Evolutionary conservation across 2,113 vertebrate species (phyloP), one percentile per base, ranked within the genome.

Genomic region (Neogale vison): DNA sequence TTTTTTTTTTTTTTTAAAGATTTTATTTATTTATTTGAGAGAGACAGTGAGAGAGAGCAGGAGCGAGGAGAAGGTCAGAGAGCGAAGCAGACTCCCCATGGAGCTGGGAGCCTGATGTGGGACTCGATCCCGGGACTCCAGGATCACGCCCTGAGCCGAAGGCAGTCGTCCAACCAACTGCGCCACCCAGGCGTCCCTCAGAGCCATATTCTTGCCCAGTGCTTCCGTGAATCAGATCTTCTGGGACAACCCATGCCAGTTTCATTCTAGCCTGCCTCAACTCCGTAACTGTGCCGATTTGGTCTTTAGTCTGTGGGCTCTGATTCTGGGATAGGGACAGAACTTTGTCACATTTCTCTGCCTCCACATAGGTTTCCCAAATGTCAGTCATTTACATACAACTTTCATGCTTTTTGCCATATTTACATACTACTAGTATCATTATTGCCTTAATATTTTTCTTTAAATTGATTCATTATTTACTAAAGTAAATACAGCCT

Each of bases 361-460:
- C 17, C 57, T 93, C 21, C 31, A 63, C 1, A 23, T 47, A 9
- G 4, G 1, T 71, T 72, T 92, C 39, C 18, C 29, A 61, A 77
- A 76, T 45, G 5, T 47, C 45, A 92, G 12, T 82, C 42, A 90
- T 83, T 77, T 59, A 20, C 52, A 82, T 42, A 26, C 0, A 1
- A 65, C 10, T 71, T 92, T 59, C 21, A 47, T 86, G 24, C 9
- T 81, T 88, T 80, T 71, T 88, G 20, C 3, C 4, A 36, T 63
- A 39, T 88, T 77, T 88, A 1, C 50, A 63, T 67, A 17, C 36
- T 21, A 55, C 11, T 59, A n/a, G 24, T 63, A 82, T 11, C 61
- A 81, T 47, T 88, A 76, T 50, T 79, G 12, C 29, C 42, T 83
- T 90, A 83, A 55, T 24, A 92, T 88, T 95, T 96, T 52, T 82